Base-by-base conservation (phyloP, 1,140 invertebrate species). In the Acyrthosiphon pisum region DNA sequence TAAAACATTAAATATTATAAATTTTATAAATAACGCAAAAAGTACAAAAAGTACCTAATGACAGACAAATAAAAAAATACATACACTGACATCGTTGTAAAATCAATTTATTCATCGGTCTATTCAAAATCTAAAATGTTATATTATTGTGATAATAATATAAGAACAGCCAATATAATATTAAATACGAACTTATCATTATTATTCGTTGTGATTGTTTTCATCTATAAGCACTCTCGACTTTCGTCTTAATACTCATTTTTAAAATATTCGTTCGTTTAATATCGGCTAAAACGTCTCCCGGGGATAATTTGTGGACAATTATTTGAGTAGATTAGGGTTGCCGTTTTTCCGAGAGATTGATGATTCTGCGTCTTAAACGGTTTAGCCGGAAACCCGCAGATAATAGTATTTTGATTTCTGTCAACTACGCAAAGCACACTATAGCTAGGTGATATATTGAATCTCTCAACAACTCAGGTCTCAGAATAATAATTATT, bases 261-360 rank as follows among this genome's bases (percentile, higher is more conserved):
- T 87, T n/a, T 87, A 26, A 87, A 48, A 30, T 48, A 46, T 23
- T 20, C 0, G 26, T 46, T 46, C 14, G 44, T 30, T 87, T 87
- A 84, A 44, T 46, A 46, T 20, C 26, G 0, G 84, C 30, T 46
- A 46, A 18, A 84, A 87, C 30, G 11, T 30, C 44, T 87, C 4
- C 6, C 4, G 3, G 41, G 44, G 84, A 48, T 87, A 23, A 46
- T 87, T 48, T 46, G 30, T 87, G 30, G 44, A 48, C 44, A 87
- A 46, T 87, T 48, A n/a, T 87, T 87, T 46, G 44, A 87, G 84
- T 87, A 46, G 11, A 48, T 87, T 87, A 87, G 84, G 44, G 84
- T 46, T 87, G 22, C 48, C 18, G 11, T 50, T 50, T 50, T 14
- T 9, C n/a, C 11, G 18, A 26, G 14, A 87, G 41, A 87, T 87